Base-by-base conservation (phyloP, 1,140 invertebrate genomes). In the Drosophila nigrodunni region DNA sequence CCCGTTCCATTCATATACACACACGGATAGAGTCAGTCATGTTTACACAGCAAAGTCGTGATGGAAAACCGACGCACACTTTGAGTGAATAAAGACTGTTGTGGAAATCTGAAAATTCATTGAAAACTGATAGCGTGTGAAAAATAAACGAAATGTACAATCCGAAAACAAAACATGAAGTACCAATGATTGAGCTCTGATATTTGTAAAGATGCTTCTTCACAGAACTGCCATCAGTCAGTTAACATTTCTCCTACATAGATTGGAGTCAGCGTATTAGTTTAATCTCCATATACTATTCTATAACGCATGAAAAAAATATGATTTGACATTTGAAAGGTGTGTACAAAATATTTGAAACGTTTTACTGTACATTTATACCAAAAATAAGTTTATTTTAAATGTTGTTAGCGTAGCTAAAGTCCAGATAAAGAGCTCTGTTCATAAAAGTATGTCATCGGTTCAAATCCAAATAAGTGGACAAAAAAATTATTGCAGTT, bases 91-190 rank as follows among this genome's bases (percentile, higher is more conserved):
- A 9, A 57, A 35, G 2, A 57, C 54, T 57, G 54, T 21, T 41
- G 72, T 82, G 58, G 65, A 89, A 77, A 80, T 80, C 77, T 89
- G 80, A 80, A 88, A 88, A 89, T 89, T 78, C 80, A 88, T 88
- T 88, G 83, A 88, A 88, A 88, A 78, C 83, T 85, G 83, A 88
- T 88, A 88, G 83, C 77, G 85, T 78, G 83, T 88, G 77, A 80
- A 88, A 83, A 85, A 88, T 87, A 87, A 87, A 87, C 77, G 69
- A 88, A 82, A 83, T 75, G 82, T 49, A 65, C 76, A 82, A 69
- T 64, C 67, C 37, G 43, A 55, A 74, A 58, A 78, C 59, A 70
- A 70, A 77, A 79, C 55, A 83, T 88, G 59, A 80, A 72, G 72
- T 80, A 62, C 65, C 58, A 52, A 65, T 79, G 68, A 61, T 74